Conservation (phyloP, 2,113 vertebrate species). For the Oreochromis tanganicae region DNA sequence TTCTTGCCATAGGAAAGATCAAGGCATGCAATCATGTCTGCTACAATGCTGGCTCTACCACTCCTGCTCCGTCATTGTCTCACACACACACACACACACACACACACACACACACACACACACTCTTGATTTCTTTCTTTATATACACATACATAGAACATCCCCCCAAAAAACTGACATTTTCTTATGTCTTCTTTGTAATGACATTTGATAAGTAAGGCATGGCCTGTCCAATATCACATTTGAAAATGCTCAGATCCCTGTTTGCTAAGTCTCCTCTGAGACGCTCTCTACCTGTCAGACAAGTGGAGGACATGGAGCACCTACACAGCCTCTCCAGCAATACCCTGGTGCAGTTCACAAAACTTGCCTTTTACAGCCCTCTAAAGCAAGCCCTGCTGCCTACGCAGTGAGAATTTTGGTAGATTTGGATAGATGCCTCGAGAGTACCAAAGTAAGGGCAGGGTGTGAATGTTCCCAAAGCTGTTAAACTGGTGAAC, state of each 20-base stretch:
- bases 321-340: neutral
- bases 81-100: neutral
- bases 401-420: slow-evolving; percentile 20
- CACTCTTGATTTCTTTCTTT: neutral
- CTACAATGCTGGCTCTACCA: slow-evolving; percentile 73
- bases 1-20: slow-evolving; percentile 90
- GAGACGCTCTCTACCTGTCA: slow-evolving; percentile 5
- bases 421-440: slow-evolving; percentile 15
- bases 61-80: slow-evolving; percentile 19
- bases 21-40: slow-evolving; percentile 92
- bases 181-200: slow-evolving; percentile 24
- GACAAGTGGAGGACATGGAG: neutral
- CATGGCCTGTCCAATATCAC: slow-evolving; percentile 18
- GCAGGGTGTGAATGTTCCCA: slow-evolving; percentile 30
- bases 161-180: slow-evolving; percentile 14
- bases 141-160: neutral
- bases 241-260: neutral
- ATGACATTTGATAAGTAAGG: slow-evolving; percentile 35
- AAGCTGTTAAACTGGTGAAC: slow-evolving; percentile 33
- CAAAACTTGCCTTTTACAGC: slow-evolving; percentile 21
- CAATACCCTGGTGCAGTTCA: slow-evolving; percentile 12
- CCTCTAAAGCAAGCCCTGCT: neutral
- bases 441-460: slow-evolving; percentile 33
- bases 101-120: neutral
- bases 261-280: neutral